Evolutionary conservation across 1,140 invertebrate species (phyloP), one percentile per base, ranked within the genome.

Genomic region (Drosophila quadrilineata): DNA sequence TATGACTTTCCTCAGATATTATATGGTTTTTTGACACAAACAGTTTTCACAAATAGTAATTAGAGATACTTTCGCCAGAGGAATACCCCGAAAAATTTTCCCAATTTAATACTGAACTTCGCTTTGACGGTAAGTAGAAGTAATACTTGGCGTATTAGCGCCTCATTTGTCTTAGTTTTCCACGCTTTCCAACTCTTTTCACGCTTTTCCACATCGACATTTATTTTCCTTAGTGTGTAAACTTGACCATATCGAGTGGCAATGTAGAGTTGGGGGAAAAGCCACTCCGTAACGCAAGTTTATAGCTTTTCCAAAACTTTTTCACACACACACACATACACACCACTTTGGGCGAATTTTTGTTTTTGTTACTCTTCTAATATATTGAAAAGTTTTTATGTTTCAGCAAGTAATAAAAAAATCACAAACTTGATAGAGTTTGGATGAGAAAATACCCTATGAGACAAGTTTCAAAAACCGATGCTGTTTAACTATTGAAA

Each of bases 91-190:
- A 6, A 31, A 6, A 6, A 19, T 6, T 2, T 3, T 6, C 17
- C 0, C 9, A 4, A 21, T 22, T 22, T 57, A 49, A 17, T 40
- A 19, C 14, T 31, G 16, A n/a, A n/a, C n/a, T 36, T 43, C 24
- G 9, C 16, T 38, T 36, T 56, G 56, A 49, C 40, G 53, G 58
- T 43, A 65, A 65, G 26, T 40, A 49, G 68, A 52, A 80, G 38
- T 75, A 75, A 80, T 82, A 58, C 74, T 45, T 46, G 57, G 53
- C 57, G 76, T 62, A 80, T 80, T 80, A 80, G 82, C 77, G 58
- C 71, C 68, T 72, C 76, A 82, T 80, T 80, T 80, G 71, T 80
- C 76, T 80, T 82, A 68, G 76, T 80, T 76, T 72, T 68, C 35
- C 57, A 63, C 54, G 52, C 68, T 59, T 64, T 62, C 36, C 35